Conservation (phyloP, 2,888 invertebrate genomes). For the Exocentrus adspersus region DNA sequence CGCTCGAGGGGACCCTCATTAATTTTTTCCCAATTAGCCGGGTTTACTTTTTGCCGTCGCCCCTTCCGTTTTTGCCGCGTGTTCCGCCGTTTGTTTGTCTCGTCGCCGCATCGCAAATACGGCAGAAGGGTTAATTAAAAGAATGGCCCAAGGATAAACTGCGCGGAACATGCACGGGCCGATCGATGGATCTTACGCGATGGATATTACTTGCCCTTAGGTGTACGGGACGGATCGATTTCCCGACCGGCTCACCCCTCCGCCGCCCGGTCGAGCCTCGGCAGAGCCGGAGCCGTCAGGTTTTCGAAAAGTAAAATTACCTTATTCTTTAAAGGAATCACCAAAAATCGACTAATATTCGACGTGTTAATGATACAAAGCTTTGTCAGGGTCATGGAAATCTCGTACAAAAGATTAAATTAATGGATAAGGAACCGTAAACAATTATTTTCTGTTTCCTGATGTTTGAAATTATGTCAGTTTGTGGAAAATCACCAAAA, state of each 20-base stretch:
- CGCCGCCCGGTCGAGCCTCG: slow-evolving; percentile 38
- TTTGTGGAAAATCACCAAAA: no score
- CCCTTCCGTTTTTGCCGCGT: background rate
- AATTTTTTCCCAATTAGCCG: background rate
- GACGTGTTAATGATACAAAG: no score
- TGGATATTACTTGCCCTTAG: slow-evolving; percentile 59
- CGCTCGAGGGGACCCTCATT: background rate
- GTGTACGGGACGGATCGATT: slow-evolving; percentile 56
- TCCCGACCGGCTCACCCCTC: slow-evolving; percentile 40
- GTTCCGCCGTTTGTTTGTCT: slow-evolving; percentile 20
- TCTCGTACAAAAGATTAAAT: no score
- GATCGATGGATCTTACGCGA: slow-evolving; percentile 59
- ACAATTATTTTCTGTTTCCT: no score
- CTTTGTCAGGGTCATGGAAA: no score
- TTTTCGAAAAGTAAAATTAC: no score
- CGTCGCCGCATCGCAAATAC: slow-evolving; percentile 10
- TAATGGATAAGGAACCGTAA: no score
- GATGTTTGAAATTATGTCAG: no score
- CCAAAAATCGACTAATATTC: no score
- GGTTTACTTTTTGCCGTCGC: background rate
- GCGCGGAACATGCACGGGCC: slow-evolving; percentile 56
- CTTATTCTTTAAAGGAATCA: no score
- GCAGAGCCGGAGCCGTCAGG: slow-evolving; percentile 30
- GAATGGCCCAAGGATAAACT: slow-evolving; percentile 42
- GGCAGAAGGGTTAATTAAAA: slow-evolving; percentile 42